Evolutionary conservation across 2,888 invertebrate genomes (phyloP).

Genomic region (Lithophane ornitopus): DNA sequence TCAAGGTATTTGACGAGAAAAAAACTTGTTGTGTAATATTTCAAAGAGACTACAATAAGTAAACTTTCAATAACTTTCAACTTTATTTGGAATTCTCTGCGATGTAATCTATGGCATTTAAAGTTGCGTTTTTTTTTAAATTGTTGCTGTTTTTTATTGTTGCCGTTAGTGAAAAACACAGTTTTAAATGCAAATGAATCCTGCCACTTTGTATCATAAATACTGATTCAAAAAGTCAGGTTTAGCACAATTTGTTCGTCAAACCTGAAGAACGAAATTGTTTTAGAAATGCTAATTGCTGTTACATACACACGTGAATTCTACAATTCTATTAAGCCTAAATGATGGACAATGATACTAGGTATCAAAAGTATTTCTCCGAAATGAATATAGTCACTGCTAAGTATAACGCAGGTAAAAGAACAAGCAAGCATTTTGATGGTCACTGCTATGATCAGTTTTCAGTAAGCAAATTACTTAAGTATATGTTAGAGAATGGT

Average conservation of each 20-base stretch:
- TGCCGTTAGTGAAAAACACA: background rate
- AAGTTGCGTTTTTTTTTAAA: conserved; percentile 29
- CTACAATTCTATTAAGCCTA: background rate
- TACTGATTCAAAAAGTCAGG: background rate
- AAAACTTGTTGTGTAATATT: conserved; percentile 47
- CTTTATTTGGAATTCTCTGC: conserved; percentile 25
- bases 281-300: background rate
- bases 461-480: background rate
- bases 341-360: background rate
- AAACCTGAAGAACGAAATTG: background rate
- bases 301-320: background rate
- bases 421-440: background rate
- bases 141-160: conserved; percentile 18
- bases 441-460: background rate
- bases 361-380: background rate
- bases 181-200: too few species aligned
- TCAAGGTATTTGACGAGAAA: conserved; percentile 26
- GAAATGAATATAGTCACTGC: background rate
- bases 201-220: background rate
- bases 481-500: background rate
- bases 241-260: too few species aligned
- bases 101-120: conserved; percentile 37
- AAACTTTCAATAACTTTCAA: conserved; percentile 22
- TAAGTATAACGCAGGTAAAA: background rate
- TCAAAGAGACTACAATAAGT: conserved; percentile 26